Evolutionary conservation across 2,888 invertebrate species (phyloP).

Genomic region (Melanargia galathea): DNA sequence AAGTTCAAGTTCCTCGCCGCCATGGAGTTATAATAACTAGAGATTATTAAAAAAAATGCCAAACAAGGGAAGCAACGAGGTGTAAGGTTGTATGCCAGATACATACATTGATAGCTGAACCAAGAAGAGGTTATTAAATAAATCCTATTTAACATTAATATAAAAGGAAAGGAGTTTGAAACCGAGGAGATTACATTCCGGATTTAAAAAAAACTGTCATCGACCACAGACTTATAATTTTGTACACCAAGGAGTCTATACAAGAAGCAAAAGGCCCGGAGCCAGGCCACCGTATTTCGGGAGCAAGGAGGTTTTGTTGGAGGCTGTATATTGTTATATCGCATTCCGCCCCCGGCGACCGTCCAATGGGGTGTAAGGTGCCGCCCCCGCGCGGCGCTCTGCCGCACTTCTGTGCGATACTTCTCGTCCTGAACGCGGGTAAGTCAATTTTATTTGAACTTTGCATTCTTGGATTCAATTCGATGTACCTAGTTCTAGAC

Average conservation of each 20-base stretch:
- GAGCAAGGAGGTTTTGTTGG: constrained; percentile 52
- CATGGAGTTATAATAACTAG: background rate
- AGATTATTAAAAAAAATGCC: too few species aligned
- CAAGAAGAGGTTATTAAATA: too few species aligned
- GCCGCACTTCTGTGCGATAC: constrained; percentile 55
- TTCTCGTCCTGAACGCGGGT: constrained; percentile 64
- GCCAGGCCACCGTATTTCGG: constrained; percentile 24
- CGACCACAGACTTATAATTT: constrained; percentile 15
- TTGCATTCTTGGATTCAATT: constrained; percentile 14
- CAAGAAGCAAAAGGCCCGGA: constrained; percentile 23
- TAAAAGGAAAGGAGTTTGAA: background rate
- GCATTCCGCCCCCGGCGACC: constrained; percentile 63
- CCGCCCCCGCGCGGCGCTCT: constrained; percentile 68
- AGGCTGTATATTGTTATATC: constrained; percentile 63
- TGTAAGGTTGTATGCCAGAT: too few species aligned
- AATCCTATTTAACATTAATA: background rate
- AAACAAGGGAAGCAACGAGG: too few species aligned
- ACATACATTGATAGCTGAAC: too few species aligned
- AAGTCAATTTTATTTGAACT: constrained; percentile 55
- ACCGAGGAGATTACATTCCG: background rate
- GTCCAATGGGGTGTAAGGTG: constrained; percentile 72
- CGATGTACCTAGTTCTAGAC: background rate
- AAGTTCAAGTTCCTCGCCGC: constrained; percentile 5
- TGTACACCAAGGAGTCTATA: background rate
- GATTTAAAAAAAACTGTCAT: constrained; percentile 30